Base-by-base conservation (phyloP, 1,140 invertebrate species). In the Calliopsis andreniformis region DNA sequence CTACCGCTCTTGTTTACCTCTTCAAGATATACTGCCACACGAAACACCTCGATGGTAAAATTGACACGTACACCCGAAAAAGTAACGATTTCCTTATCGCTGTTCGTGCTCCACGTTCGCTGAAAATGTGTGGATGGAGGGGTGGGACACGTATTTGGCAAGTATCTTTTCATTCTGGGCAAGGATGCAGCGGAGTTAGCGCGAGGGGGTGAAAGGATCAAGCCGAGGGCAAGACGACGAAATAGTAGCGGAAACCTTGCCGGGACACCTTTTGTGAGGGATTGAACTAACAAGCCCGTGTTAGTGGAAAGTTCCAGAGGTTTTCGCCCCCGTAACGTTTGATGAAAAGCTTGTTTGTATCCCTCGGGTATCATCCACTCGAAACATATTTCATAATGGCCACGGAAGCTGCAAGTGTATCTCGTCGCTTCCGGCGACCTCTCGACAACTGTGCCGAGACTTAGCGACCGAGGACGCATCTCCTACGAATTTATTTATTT, bases 301-400 rank as follows among this genome's bases (percentile, higher is more conserved):
- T 67, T 28, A 39, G 28, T 42, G 51, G 43, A 76, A 68, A 68
- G 42, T 76, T 68, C 30, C 42, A 30, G 28, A 14, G 53, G 72
- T 28, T 68, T 49, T 66, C 28, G 32, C 35, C 18, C n/a, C 3
- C 53, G 53, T 49, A 68, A 76, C 72, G 53, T 68, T 76, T 51
- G 72, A 76, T 68, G 72, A 76, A 68, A 76, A 68, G 72, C 53
- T 58, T 49, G 62, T 68, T 67, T 67, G 51, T 75, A 39, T 67
- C 42, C 51, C 51, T 28, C 25, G 30, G 53, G 30, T 25, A 42
- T 16, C 55, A 35, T 10, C 45, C 72, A n/a, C 23, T 68, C 30
- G 7, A 23, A 68, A 59, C 64, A 67, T 76, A 59, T 68, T 59
- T 59, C 63, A 39, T 68, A 68, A 75, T 68, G 42, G 72, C 32